Percentiles rank a stretch among this genome's conserved stretches.
phyloP scores from a whole-genome alignment of 1,140 invertebrate species.

The Gonioctena quinquepunctata region DNA sequence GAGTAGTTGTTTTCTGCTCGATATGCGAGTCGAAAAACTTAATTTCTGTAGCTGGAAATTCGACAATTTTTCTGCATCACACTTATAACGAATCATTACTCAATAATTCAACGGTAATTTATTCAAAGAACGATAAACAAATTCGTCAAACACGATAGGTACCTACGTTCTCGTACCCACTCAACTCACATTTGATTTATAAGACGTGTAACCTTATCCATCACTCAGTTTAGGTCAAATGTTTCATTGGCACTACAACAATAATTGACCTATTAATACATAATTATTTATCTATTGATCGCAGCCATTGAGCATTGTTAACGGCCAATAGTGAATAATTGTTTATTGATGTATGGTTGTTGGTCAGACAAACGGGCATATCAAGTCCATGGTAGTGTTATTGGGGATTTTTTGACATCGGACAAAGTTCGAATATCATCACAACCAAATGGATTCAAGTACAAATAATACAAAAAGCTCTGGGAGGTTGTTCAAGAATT shows the following conservation, averaged over 20 bases:
- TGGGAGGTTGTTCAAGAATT: too few species aligned
- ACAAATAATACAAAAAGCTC: too few species aligned
- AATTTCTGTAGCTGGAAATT: too few species aligned
- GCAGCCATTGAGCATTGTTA: neutral
- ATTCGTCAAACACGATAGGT: neutral
- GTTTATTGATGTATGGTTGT: neutral
- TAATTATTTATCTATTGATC: neutral
- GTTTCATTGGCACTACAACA: neutral
- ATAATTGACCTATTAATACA: neutral
- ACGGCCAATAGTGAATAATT: neutral
- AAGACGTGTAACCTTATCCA: neutral
- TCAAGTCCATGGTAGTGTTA: neutral
- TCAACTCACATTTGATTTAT: neutral
- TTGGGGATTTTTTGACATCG: too few species aligned
- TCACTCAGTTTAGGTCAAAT: neutral
- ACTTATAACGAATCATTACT: too few species aligned
- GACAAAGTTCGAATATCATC: too few species aligned
- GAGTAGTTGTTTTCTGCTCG: too few species aligned
- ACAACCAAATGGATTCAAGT: too few species aligned
- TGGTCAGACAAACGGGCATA: neutral
- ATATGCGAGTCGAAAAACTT: too few species aligned
- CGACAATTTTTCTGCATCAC: too few species aligned
- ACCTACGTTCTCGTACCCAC: neutral
- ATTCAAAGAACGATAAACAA: neutral
- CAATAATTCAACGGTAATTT: too few species aligned